Percentiles rank a stretch among this genome's conserved stretches.
phyloP scores from a whole-genome alignment of 2,888 invertebrate genomes.

The Busseola fusca region DNA sequence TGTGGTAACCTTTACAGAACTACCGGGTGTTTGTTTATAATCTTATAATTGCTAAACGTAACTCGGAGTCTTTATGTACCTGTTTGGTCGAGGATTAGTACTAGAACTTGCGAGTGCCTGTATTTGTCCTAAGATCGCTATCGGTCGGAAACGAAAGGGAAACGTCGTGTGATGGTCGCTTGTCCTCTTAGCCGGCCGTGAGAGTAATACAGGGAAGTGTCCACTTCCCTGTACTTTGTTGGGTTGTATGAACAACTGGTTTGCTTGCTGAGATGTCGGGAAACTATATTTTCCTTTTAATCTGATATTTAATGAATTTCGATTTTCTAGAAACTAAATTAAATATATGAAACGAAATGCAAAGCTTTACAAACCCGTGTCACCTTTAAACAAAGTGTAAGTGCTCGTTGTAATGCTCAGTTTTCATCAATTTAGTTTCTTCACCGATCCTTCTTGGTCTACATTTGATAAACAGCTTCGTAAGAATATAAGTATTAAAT shows the following conservation, averaged over 20 bases:
- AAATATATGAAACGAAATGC: no score
- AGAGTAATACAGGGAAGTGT: slow-evolving; percentile 23
- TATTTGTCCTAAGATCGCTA: slow-evolving; percentile 28
- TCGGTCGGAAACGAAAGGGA: slow-evolving; percentile 54
- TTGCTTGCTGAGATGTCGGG: not conserved
- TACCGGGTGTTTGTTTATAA: slow-evolving; percentile 35
- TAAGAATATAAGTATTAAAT: slow-evolving; percentile 22
- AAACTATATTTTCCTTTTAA: slow-evolving; percentile 7
- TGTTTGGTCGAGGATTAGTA: slow-evolving; percentile 40
- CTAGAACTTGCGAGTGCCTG: slow-evolving; percentile 15
- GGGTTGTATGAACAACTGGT: slow-evolving; percentile 13
- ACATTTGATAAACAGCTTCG: not conserved
- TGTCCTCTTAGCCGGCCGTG: slow-evolving; percentile 13
- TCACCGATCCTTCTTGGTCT: not conserved
- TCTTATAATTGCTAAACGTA: slow-evolving; percentile 49
- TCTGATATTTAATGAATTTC: not conserved
- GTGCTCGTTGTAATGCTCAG: not conserved
- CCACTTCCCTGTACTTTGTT: slow-evolving; percentile 2
- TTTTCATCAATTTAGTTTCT: not conserved
- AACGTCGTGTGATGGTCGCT: slow-evolving; percentile 27
- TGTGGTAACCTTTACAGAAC: slow-evolving; percentile 1
- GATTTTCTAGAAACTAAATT: no score
- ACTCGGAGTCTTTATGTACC: slow-evolving; percentile 16
- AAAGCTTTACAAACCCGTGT: not conserved
- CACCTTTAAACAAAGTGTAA: not conserved